phyloP scores from a whole-genome alignment of 1,140 invertebrate genomes.

The Ooceraea biroi region DNA sequence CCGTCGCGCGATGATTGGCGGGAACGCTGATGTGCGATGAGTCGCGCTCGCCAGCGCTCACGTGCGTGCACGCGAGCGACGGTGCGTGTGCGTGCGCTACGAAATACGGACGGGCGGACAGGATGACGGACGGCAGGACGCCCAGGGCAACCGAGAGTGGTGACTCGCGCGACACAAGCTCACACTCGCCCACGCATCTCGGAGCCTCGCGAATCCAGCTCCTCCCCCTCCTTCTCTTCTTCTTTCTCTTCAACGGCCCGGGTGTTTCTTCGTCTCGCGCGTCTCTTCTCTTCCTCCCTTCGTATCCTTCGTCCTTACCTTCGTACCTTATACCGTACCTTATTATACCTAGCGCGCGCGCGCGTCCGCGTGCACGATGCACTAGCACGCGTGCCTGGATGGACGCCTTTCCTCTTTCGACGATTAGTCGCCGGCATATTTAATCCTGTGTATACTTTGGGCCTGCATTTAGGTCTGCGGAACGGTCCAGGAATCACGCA shows the following conservation, averaged over 20 bases:
- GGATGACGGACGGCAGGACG: conserved; percentile 83
- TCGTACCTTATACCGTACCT: too few relatives aligned
- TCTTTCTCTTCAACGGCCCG: conserved; percentile 54
- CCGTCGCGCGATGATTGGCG: conserved; percentile 63
- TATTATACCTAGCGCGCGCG: neutral
- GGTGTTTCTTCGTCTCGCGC: conserved; percentile 65
- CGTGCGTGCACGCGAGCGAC: conserved; percentile 15
- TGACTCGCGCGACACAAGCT: conserved; percentile 82
- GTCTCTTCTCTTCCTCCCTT: conserved; percentile 4
- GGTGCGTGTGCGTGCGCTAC: conserved; percentile 64
- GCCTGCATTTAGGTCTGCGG: neutral
- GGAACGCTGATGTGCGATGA: conserved; percentile 39
- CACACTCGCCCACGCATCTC: conserved; percentile 81
- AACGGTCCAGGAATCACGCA: neutral
- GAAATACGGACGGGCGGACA: conserved; percentile 84
- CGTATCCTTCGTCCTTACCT: conserved; percentile 23
- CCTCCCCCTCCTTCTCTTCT: conserved; percentile 65
- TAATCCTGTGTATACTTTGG: neutral
- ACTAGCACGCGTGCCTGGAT: conserved; percentile 15
- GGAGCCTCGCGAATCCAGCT: conserved; percentile 44
- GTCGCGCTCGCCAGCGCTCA: neutral
- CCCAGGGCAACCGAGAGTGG: conserved; percentile 81
- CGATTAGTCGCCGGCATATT: conserved; percentile 11
- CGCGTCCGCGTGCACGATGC: neutral
- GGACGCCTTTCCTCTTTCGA: neutral